Evolutionary conservation across 2,797 vertebrate genomes (phyloP).

Genomic region (Halcyon badia): DNA sequence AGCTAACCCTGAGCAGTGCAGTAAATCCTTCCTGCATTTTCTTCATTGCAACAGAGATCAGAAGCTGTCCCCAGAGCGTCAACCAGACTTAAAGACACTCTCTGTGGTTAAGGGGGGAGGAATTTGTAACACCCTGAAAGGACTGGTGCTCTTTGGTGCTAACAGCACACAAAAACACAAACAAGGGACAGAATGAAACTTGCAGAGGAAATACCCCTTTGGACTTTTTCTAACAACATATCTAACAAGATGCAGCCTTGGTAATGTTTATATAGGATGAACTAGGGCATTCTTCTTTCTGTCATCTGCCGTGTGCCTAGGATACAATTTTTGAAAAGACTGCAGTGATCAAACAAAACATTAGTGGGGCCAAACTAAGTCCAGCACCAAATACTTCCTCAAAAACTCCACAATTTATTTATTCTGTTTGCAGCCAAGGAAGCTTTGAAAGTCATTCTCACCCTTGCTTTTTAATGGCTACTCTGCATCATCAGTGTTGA

Average conservation of each 20-base stretch:
- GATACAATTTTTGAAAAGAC: neutral
- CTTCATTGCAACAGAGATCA: neutral
- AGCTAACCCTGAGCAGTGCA: neutral
- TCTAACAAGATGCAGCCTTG: neutral
- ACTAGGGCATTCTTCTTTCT: neutral
- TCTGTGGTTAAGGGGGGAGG: neutral
- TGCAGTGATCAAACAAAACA: neutral
- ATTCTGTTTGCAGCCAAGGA: neutral
- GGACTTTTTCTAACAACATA: neutral
- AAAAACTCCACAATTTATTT: neutral
- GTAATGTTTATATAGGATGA: neutral
- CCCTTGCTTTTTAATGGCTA: neutral
- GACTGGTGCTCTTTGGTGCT: neutral
- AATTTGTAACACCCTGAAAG: neutral
- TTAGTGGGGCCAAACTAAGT: neutral
- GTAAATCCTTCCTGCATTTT: neutral
- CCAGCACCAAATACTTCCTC: neutral
- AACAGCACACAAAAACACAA: neutral
- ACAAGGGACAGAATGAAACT: neutral
- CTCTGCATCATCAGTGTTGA: neutral
- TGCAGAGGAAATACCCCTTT: neutral
- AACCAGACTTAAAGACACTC: neutral
- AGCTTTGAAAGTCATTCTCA: neutral
- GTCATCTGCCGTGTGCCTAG: neutral
- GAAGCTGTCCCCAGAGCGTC: neutral